Evolutionary conservation across 2,888 invertebrate genomes (phyloP).

Genomic region (Drosophila affinis): DNA sequence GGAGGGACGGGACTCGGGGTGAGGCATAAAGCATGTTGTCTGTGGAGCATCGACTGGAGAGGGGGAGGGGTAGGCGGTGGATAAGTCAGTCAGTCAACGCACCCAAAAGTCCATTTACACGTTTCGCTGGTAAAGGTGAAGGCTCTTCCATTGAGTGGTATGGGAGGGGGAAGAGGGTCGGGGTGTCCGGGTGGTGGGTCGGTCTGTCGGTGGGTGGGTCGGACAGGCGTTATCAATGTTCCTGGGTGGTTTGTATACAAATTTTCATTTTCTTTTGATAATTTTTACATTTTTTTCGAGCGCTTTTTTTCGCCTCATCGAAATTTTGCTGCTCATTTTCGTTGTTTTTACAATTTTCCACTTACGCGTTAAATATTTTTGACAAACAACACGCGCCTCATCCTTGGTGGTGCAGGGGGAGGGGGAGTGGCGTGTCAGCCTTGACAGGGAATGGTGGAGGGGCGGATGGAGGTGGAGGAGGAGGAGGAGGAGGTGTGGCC

Average conservation of each 20-base stretch:
- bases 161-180: not conserved
- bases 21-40: not conserved
- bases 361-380: slow-evolving; percentile 70
- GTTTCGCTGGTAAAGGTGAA: slow-evolving; percentile 53
- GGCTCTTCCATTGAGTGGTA: not conserved
- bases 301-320: not conserved
- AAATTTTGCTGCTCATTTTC: slow-evolving; percentile 18
- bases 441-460: not conserved
- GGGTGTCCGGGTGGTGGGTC: not conserved
- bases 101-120: slow-evolving; percentile 72
- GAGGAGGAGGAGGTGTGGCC: not conserved
- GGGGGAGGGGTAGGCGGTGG: slow-evolving; percentile 8
- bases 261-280: slow-evolving; percentile 64
- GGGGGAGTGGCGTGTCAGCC: not conserved
- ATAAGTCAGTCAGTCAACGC: slow-evolving; percentile 74
- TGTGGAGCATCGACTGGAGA: not conserved
- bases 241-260: slow-evolving; percentile 53
- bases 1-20: slow-evolving; percentile 9
- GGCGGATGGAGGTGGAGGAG: not conserved
- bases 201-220: not conserved
- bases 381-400: slow-evolving; percentile 68
- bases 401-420: not conserved
- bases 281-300: slow-evolving; percentile 62
- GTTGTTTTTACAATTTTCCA: slow-evolving; percentile 62
- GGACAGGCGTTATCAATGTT: slow-evolving; percentile 63